Evolutionary conservation across 1,140 invertebrate genomes (phyloP), one percentile per base, ranked within the genome.

Genomic region (Drosophila pallidifrons): DNA sequence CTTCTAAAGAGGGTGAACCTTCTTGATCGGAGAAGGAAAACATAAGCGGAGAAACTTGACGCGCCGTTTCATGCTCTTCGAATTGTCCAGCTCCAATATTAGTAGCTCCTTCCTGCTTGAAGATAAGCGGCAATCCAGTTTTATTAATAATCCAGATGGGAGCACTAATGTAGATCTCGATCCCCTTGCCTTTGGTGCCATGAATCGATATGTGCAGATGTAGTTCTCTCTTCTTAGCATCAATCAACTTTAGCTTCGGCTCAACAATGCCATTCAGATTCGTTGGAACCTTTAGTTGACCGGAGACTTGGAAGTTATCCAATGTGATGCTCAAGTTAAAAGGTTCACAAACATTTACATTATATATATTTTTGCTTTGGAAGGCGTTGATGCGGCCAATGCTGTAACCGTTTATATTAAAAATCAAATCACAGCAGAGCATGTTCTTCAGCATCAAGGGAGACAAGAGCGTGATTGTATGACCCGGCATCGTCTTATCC

Each of bases 121-220:
- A 98, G 16, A 99, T 96, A n/a, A 99, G 92, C 1, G 98, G 98
- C 43, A 99, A 93, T 0, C 98, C 98, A 11, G 97, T 98, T 92
- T 97, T 97, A 92, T 99, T 99, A 28, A 99, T 95, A 75, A 99
- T 95, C 98, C 99, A 99, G 93, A 97, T 99, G 1, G 96, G 96
- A 16, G 97, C 96, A 69, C 95, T 96, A 11, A 99, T 94, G 49
- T 95, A 95, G 59, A 99, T 94, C 94, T 97, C 94, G 52, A 94
- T 81, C 91, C 94, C 63, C 93, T 93, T 58, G 93, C 82, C 91
- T 86, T 93, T 43, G 1, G 75, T 70, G 1, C 58, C 82, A 61
- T 72, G 87, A 30, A 97, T 94, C 10, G 93, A 93, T 0, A 96
- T 96, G 51, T 95, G 95, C 2, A 99, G 93, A 74, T 96, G 95